These are phyloP conservation scores for Congeria kusceri DNA, from an alignment of 2,888 invertebrate species.

Conservation along the genomic window DNA sequence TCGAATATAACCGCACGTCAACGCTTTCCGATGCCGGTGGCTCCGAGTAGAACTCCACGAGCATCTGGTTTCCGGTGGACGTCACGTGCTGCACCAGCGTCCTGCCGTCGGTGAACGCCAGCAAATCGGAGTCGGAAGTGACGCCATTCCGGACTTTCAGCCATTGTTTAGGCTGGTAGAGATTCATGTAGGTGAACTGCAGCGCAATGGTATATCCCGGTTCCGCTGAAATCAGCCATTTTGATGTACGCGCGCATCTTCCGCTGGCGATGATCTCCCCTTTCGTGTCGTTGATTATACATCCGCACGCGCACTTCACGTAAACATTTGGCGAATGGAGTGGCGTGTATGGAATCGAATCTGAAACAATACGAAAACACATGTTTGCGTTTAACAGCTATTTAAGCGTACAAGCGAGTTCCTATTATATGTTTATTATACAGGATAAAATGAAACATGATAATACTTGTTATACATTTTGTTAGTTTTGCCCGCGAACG, in stretches of 20 bases:
- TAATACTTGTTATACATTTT: too few species aligned
- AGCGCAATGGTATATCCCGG: constrained; percentile 70
- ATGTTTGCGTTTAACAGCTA: neutral
- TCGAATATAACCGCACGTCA: constrained; percentile 19
- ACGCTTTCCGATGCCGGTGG: constrained; percentile 22
- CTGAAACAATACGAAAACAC: constrained; percentile 58
- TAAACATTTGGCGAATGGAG: constrained; percentile 63
- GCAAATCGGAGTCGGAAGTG: constrained; percentile 66
- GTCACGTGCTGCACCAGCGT: constrained; percentile 65
- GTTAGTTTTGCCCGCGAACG: too few species aligned
- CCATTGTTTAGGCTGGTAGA: constrained; percentile 77
- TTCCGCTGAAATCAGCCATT: constrained; percentile 75
- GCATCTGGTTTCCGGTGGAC: constrained; percentile 75
- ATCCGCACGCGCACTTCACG: constrained; percentile 75
- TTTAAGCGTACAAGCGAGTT: too few species aligned
- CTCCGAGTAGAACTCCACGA: constrained; percentile 79
- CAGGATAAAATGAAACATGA: too few species aligned
- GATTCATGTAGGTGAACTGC: constrained; percentile 76
- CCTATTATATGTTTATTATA: too few species aligned
- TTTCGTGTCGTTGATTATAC: constrained; percentile 51
- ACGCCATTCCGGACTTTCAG: constrained; percentile 81
- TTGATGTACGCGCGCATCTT: constrained; percentile 72
- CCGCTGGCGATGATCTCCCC: constrained; percentile 80
- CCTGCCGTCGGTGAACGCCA: constrained; percentile 72
- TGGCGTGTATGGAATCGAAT: constrained; percentile 71